Conservation (phyloP, 1,140 invertebrate species). For the Drosophila azteca region DNA sequence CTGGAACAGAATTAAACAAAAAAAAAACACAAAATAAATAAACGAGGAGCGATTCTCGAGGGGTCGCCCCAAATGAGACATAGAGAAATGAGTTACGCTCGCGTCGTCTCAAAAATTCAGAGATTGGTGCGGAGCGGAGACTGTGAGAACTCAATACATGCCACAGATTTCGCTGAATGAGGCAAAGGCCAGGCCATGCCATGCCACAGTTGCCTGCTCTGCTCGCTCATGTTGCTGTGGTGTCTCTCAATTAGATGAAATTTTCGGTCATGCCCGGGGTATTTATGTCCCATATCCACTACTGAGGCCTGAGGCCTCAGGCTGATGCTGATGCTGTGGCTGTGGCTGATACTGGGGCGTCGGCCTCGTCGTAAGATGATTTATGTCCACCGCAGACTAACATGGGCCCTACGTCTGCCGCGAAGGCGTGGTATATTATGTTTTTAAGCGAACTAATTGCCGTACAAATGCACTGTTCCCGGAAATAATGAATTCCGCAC, state of each 20-base stretch:
- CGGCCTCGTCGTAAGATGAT: slow-evolving; percentile 64
- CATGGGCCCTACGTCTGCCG: slow-evolving; percentile 45
- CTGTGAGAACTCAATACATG: slow-evolving; percentile 53
- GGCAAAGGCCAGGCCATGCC: slow-evolving; percentile 14
- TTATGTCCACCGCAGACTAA: slow-evolving; percentile 72
- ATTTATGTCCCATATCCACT: slow-evolving; percentile 48
- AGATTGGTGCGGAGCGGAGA: slow-evolving; percentile 34
- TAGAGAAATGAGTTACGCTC: slow-evolving; percentile 43
- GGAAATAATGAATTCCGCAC: slow-evolving; percentile 81
- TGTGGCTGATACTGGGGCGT: slow-evolving; percentile 45
- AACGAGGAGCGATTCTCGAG: slow-evolving; percentile 27
- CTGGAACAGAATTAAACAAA: neutral
- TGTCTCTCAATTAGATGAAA: slow-evolving; percentile 75
- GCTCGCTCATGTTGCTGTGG: slow-evolving; percentile 36
- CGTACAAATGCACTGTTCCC: slow-evolving; percentile 83
- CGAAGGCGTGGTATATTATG: slow-evolving; percentile 52
- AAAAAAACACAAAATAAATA: slow-evolving; percentile 13
- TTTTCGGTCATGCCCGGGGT: slow-evolving; percentile 56
- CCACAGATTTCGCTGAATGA: slow-evolving; percentile 47
- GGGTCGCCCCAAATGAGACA: slow-evolving; percentile 47
- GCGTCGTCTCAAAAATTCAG: slow-evolving; percentile 27
- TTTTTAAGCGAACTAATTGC: slow-evolving; percentile 77
- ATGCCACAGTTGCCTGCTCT: neutral
- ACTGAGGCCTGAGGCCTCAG: too few species aligned
- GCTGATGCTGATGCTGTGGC: neutral